Evolutionary conservation across 2,797 vertebrate genomes (phyloP).

Genomic region (Chelmon rostratus): DNA sequence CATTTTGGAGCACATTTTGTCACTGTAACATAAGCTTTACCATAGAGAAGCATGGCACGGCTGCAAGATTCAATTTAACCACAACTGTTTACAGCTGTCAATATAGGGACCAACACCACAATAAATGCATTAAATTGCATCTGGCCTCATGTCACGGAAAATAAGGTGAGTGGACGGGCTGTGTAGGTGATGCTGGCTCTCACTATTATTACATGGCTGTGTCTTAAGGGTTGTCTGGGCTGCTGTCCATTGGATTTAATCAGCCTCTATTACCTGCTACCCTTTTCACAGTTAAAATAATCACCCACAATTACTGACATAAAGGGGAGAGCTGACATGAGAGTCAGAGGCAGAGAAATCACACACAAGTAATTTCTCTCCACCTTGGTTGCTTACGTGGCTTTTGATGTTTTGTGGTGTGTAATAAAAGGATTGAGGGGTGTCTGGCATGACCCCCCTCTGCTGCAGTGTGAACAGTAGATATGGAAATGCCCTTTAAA

Average conservation of each 20-base stretch:
- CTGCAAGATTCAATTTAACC: constrained; percentile 84
- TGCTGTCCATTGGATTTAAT: constrained; percentile 88
- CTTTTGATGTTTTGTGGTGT: constrained; percentile 86
- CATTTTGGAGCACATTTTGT: constrained; percentile 78
- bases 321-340: constrained; percentile 87
- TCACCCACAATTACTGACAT: constrained; percentile 90
- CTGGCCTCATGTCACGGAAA: constrained; percentile 84
- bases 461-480: constrained; percentile 67
- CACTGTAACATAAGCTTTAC: constrained; percentile 81
- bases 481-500: constrained; percentile 74
- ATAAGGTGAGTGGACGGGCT: constrained; percentile 83
- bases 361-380: constrained; percentile 87
- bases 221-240: constrained; percentile 88
- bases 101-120: constrained; percentile 85
- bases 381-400: constrained; percentile 86
- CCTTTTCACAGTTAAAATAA: constrained; percentile 91
- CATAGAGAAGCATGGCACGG: constrained; percentile 72
- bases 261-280: constrained; percentile 89
- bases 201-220: constrained; percentile 84
- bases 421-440: constrained; percentile 83
- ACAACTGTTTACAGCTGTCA: constrained; percentile 87
- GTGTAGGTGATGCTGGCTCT: constrained; percentile 83
- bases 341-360: constrained; percentile 85
- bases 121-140: constrained; percentile 88
- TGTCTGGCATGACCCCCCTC: constrained; percentile 71